Base-by-base conservation (phyloP, 2,888 invertebrate genomes). In the Sipha maydis region DNA sequence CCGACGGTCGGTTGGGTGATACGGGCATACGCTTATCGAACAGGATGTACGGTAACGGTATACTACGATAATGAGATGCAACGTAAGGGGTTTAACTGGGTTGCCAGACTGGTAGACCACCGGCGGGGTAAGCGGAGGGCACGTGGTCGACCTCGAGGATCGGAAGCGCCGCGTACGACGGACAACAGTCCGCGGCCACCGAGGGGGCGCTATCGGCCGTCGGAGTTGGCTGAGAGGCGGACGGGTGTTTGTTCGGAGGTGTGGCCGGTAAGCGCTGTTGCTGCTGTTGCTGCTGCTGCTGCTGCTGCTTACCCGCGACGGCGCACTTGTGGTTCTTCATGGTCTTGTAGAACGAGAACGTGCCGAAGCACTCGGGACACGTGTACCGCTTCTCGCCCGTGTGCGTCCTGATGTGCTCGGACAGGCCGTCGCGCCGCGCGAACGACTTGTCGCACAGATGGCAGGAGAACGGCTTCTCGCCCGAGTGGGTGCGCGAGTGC, bases 391-490 rank as follows among this genome's bases (percentile, higher is more conserved):
- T 90, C 61, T 90, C 90, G 7, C 90, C 89, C 0, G 90, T 90
- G 75, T 90, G 90, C 17, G 89, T 90, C 21, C 90, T 73, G 14
- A 91, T 92, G 90, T 92, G 92, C 25, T 91, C 91, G 88, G 92
- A 92, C 8, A 92, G 90, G 90, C 92, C 92, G 90, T 92, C 92
- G 82, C 91, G 92, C 11, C 92, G 91, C 84, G 91, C 92, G 90
- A 92, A 93, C 41, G 92, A 92, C 90, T 92, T 92, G 90, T 92
- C 92, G 90, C 93, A 93, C 82, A 93, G 91, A 90, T 93, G 92
- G 90, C 93, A 93, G 76, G 92, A 91, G 90, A 92, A 92, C 7
- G 92, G 92, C 89, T 91, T 91, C 89, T 92, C 92, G 4, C 93
- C 93, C 0, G 91, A 91, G 88, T 91, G 91, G n/a, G 90, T 90